Evolutionary conservation across 2,888 invertebrate species (phyloP).

Genomic region (Auanema freiburgensis): DNA sequence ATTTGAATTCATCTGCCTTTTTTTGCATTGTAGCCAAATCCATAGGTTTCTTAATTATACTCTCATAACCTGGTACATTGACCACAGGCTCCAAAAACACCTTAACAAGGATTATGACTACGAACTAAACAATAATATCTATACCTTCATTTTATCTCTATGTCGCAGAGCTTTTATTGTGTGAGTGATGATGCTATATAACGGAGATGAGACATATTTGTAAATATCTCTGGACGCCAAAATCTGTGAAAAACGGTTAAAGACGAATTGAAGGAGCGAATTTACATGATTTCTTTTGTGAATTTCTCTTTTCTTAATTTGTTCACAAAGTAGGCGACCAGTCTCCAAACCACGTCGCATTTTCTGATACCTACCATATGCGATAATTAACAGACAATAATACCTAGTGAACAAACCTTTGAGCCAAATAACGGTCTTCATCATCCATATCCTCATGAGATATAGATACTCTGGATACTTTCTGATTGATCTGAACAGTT

Average conservation of each 20-base stretch:
- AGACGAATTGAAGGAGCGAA: neutral
- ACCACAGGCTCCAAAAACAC: constrained; percentile 52
- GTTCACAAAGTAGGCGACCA: constrained; percentile 85
- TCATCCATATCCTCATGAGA: constrained; percentile 4
- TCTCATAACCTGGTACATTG: constrained; percentile 83
- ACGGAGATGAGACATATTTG: no score
- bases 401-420: constrained; percentile 1
- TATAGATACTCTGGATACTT: neutral
- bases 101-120: constrained; percentile 12
- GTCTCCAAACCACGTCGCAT: constrained; percentile 90
- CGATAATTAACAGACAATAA: neutral
- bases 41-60: constrained; percentile 83
- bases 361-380: constrained; percentile 74
- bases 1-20: constrained; percentile 69
- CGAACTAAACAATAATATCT: neutral
- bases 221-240: neutral
- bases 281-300: constrained; percentile 71
- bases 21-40: constrained; percentile 83
- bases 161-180: neutral
- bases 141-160: neutral
- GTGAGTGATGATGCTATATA: neutral
- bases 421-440: constrained; percentile 13
- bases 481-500: neutral
- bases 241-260: neutral
- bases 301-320: constrained; percentile 92